phyloP scores from a whole-genome alignment of 2,888 invertebrate species.

The Kryphioiulus occultus region DNA sequence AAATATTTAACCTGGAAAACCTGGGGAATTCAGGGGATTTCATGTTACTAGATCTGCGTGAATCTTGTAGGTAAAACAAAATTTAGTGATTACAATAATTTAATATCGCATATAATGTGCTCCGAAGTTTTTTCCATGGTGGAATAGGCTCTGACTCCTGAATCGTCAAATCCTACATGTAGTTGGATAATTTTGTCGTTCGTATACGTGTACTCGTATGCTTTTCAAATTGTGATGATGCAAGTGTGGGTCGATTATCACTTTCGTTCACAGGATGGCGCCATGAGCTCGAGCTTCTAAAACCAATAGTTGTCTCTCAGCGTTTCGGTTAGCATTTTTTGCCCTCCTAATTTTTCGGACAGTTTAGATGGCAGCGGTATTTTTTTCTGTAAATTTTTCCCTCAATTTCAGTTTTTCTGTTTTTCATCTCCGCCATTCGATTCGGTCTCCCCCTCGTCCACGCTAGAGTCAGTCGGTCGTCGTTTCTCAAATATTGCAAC shows the following conservation, averaged over 20 bases:
- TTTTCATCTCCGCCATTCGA: slow-evolving; percentile 35
- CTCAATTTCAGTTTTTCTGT: neutral
- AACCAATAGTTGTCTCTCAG: neutral
- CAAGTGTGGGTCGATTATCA: neutral
- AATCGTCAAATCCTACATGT: no score
- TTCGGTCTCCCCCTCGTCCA: neutral
- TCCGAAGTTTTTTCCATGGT: no score
- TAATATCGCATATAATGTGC: no score
- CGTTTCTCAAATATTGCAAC: slow-evolving; percentile 45
- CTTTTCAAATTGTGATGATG: no score
- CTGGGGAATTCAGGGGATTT: no score
- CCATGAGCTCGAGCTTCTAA: neutral
- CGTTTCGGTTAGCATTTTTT: neutral
- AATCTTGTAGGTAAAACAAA: no score
- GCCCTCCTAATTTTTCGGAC: neutral
- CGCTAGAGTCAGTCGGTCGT: neutral
- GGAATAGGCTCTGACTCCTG: no score
- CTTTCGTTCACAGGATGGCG: neutral
- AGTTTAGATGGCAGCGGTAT: neutral
- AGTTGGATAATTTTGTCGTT: no score
- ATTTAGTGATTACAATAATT: no score
- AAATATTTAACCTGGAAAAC: no score
- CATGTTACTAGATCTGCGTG: no score
- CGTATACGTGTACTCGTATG: no score
- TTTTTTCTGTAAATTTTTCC: neutral